phyloP scores from a whole-genome alignment of 2,113 vertebrate genomes.

The Condylura cristata region DNA sequence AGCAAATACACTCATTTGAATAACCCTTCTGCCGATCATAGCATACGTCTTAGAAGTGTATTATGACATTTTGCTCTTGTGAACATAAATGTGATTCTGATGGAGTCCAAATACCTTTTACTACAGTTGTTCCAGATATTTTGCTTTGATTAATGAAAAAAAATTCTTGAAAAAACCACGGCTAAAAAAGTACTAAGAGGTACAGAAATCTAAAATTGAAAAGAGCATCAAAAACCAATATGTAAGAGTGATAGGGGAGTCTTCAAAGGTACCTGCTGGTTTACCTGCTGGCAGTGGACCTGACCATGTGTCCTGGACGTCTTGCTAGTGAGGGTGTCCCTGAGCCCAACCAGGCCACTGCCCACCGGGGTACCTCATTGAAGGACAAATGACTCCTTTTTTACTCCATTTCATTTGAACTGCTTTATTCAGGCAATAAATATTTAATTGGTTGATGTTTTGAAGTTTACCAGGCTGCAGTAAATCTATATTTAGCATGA shows the following conservation, averaged over 20 bases:
- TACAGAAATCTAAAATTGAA: neutral
- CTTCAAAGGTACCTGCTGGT: neutral
- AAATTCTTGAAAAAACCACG: neutral
- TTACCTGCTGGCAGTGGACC: neutral
- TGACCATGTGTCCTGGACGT: neutral
- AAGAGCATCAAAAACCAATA: neutral
- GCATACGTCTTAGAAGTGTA: neutral
- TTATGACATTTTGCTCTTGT: neutral
- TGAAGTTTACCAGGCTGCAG: constrained; percentile 55
- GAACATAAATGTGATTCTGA: neutral
- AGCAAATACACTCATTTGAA: too few relatives aligned
- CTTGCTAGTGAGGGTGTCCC: neutral
- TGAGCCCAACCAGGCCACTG: neutral
- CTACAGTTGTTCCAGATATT: neutral
- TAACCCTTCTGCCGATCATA: too few relatives aligned
- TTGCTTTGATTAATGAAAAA: neutral
- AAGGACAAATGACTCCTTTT: neutral
- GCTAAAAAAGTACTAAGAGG: neutral
- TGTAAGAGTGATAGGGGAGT: neutral
- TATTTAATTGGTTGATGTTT: constrained; percentile 65
- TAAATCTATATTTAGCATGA: constrained; percentile 67
- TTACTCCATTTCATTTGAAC: neutral
- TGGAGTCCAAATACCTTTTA: neutral
- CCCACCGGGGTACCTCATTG: neutral
- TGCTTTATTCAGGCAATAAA: constrained; percentile 55